Percentiles rank a stretch among this genome's conserved stretches.
These are phyloP conservation scores for Tachypleus tridentatus DNA, from an alignment of 1,140 invertebrate genomes.

Conservation along the genomic window DNA sequence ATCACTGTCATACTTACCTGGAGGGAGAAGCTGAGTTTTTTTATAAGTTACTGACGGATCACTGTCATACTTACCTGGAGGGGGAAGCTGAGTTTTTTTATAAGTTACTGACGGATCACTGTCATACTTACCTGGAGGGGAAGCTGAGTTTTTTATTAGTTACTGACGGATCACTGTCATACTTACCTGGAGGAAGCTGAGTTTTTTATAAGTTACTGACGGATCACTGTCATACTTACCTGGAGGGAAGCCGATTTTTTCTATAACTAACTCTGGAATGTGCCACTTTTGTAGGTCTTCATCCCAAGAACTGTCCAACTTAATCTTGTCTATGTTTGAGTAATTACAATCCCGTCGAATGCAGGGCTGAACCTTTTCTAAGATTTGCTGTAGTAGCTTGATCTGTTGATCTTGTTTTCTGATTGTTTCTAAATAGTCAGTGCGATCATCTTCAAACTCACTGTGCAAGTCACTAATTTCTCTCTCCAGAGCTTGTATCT, in stretches of 20 bases:
- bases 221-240: conserved; percentile 35
- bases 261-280: conserved; percentile 50
- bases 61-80: conserved; percentile 24
- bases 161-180: conserved; percentile 46
- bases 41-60: conserved; percentile 24
- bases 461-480: conserved; percentile 66
- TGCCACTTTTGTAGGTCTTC: conserved; percentile 60
- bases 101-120: conserved; percentile 47
- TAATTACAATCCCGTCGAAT: conserved; percentile 63
- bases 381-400: conserved; percentile 52
- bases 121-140: conserved; percentile 36
- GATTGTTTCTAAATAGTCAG: conserved; percentile 75
- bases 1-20: conserved; percentile 8
- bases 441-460: conserved; percentile 70
- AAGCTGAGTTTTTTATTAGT: conserved; percentile 46
- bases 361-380: conserved; percentile 55
- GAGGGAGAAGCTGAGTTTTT: too few relatives aligned
- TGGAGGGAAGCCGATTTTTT: conserved; percentile 51
- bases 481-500: conserved; percentile 49
- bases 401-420: conserved; percentile 58
- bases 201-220: conserved; percentile 49
- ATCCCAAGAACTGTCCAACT: conserved; percentile 57
- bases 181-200: conserved; percentile 42
- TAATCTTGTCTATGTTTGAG: conserved; percentile 52
- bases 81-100: conserved; percentile 55